phyloP scores from a whole-genome alignment of 2,888 invertebrate species.

The Blastobasis adustella region DNA sequence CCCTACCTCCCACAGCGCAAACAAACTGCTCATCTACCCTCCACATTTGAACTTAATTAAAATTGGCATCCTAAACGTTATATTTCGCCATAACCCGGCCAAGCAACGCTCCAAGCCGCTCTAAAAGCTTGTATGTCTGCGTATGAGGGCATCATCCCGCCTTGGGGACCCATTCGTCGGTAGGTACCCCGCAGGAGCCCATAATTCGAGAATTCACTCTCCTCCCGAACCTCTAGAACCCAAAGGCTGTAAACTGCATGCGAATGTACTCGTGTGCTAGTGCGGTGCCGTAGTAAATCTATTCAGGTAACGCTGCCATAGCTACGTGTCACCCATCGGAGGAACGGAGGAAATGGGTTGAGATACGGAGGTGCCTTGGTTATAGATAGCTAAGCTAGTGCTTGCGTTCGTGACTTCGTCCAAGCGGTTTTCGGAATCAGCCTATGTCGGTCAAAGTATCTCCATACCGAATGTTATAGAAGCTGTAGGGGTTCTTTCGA shows the following conservation, averaged over 20 bases:
- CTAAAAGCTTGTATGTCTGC: conserved; percentile 1
- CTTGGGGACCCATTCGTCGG: conserved; percentile 49
- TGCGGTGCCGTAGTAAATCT: conserved; percentile 27
- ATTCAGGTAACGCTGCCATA: conserved; percentile 4
- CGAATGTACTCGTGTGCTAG: background rate
- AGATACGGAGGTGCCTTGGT: conserved; percentile 17
- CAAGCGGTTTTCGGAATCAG: no score
- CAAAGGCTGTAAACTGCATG: conserved; percentile 33
- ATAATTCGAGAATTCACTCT: conserved; percentile 44
- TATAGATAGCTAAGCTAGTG: conserved; percentile 14
- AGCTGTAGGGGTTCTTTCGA: no score
- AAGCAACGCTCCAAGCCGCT: no score
- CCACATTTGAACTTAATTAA: no score
- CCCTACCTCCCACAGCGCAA: no score
- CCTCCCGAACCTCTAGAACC: conserved; percentile 19
- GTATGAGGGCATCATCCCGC: conserved; percentile 27
- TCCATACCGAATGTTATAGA: no score
- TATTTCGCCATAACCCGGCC: no score
- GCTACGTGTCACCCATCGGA: background rate
- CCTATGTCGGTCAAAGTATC: no score
- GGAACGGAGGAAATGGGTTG: background rate
- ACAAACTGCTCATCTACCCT: no score
- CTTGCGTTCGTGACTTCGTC: no score
- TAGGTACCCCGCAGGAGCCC: conserved; percentile 36
- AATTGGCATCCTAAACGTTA: no score